These are phyloP conservation scores for Agonopterix arenella DNA, from an alignment of 2,888 invertebrate genomes.

Conservation along the genomic window DNA sequence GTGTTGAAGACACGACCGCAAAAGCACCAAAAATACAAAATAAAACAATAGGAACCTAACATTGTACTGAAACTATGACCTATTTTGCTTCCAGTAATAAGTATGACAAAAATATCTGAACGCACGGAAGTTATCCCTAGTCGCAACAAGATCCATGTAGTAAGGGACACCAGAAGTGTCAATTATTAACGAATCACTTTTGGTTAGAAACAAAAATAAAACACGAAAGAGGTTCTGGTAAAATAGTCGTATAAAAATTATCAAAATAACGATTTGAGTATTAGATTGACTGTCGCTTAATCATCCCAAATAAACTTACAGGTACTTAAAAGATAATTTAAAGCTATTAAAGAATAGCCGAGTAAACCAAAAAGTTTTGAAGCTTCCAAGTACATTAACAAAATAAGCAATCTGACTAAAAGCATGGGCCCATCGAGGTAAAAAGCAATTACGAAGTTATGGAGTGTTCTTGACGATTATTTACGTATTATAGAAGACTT, in stretches of 20 bases:
- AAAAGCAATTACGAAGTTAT: slow-evolving; percentile 65
- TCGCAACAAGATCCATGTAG: no score
- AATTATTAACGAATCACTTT: no score
- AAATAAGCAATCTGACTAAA: slow-evolving; percentile 69
- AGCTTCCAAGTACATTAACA: slow-evolving; percentile 57
- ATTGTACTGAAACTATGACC: no score
- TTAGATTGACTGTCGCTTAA: slow-evolving; percentile 18
- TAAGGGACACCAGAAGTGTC: no score
- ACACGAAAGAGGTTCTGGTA: no score
- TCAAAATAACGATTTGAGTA: background rate
- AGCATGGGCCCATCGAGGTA: slow-evolving; percentile 59
- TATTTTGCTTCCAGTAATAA: no score
- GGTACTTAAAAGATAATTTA: slow-evolving; percentile 41
- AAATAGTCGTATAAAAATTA: background rate
- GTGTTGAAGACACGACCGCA: no score
- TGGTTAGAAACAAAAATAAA: no score
- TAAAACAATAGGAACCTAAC: no score
- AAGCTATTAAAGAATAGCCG: slow-evolving; percentile 36
- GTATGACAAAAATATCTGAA: no score
- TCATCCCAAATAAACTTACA: slow-evolving; percentile 29
- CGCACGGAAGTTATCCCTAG: no score
- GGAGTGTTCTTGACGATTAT: slow-evolving; percentile 57
- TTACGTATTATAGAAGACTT: slow-evolving; percentile 41
- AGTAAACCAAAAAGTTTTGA: slow-evolving; percentile 49
- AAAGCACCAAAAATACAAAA: no score